Evolutionary conservation across 2,888 invertebrate genomes (phyloP), one percentile per base, ranked within the genome.

Genomic region (Erebia aethiops): DNA sequence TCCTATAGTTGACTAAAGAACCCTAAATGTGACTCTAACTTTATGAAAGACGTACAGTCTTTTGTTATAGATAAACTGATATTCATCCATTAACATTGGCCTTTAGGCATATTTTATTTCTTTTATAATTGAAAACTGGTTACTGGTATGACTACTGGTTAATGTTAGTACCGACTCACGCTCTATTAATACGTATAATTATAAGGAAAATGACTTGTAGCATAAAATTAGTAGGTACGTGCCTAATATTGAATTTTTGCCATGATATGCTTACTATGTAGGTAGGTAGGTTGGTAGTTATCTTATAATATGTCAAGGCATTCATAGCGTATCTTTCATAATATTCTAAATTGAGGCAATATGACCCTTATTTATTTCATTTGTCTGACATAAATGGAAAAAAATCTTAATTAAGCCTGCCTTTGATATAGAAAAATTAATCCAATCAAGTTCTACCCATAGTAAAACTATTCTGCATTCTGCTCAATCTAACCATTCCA

Each of bases 51-150:
- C 35, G 35, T 35, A 0, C 0, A 4, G 35, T 35, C 35, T 35
- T 35, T 35, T 7, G 35, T 35, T 35, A 13, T 14, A 54, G 16
- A 54, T 7, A 18, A 54, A 18, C 54, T 18, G 54, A 54, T 54
- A 54, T n/a, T 8, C 18, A 18, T 18, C 18, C 54, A 54, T 54
- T 54, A 54, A 54, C 54, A 54, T 54, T 54, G 54, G 54, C 54
- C 54, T 54, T 18, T 54, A 18, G 10, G 54, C 10, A 54, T 18
- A 54, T 18, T 18, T 35, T 54, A 54, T 54, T 18, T 9, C 14
- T 54, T 54, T 54, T 54, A 4, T 52, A 52, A 52, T 9, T 21
- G 21, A 56, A 9, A n/a, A 57, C 14, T 57, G 21, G 26, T 57
- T 11, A 13, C 8, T 58, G 18, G 9, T 9, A 58, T 35, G 8